Conservation (phyloP, 2,888 invertebrate species). For the Ecliptopera silaceata region DNA sequence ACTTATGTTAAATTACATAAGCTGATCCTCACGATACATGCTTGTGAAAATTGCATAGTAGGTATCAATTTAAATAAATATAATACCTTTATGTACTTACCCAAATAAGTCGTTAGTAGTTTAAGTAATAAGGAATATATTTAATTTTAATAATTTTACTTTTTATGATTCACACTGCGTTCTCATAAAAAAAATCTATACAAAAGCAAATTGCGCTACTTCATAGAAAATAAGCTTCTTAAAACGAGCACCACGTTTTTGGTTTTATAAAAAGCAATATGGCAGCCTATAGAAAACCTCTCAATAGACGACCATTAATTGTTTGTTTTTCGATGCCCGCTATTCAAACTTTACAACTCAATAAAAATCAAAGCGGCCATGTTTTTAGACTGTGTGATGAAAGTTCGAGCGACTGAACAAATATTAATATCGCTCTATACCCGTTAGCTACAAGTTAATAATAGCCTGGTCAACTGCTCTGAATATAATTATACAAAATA, state of each 20-base stretch:
- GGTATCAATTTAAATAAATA: too few species aligned
- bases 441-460: conserved; percentile 4
- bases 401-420: background rate
- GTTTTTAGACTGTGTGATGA: background rate
- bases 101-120: too few species aligned
- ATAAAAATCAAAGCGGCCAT: conserved; percentile 11
- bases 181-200: background rate
- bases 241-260: background rate
- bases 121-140: too few species aligned
- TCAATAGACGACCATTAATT: conserved; percentile 15
- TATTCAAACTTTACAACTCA: conserved; percentile 8
- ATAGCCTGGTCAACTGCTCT: background rate
- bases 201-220: too few species aligned
- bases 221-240: background rate
- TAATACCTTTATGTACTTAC: too few species aligned
- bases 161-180: background rate
- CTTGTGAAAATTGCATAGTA: too few species aligned
- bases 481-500: background rate
- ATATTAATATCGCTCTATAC: conserved; percentile 3
- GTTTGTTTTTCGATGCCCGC: conserved; percentile 5
- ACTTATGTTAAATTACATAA: too few species aligned
- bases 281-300: conserved; percentile 18
- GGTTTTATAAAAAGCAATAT: conserved; percentile 15
- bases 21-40: too few species aligned
- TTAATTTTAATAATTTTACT: too few species aligned